Percentiles rank a stretch among this genome's conserved stretches.
Evolutionary conservation across 2,113 vertebrate species (phyloP).

Genomic region (Thunnus thynnus): DNA sequence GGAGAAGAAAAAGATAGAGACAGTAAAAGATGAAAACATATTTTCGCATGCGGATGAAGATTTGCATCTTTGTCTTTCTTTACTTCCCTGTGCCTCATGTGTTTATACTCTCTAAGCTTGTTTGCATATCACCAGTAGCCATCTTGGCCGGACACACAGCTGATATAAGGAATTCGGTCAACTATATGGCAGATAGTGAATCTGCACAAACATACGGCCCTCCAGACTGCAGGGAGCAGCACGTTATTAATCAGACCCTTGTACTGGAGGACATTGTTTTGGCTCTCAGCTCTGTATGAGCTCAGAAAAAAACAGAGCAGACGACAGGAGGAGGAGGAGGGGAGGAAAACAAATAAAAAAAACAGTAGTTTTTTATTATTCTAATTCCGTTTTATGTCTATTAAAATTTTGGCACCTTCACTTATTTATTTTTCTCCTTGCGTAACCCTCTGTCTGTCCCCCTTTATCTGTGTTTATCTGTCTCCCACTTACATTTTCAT

Average conservation of each 20-base stretch:
- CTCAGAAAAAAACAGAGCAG: conserved; percentile 3
- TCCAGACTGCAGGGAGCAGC: conserved; percentile 37
- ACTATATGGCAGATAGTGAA: conserved; percentile 52
- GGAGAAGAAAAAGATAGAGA: conserved; percentile 26
- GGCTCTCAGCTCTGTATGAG: conserved; percentile 18
- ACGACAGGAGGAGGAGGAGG: conserved; percentile 1
- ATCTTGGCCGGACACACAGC: conserved; percentile 26
- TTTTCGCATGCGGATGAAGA: conserved; percentile 20
- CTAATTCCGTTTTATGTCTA: conserved; percentile 3
- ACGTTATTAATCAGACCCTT: conserved; percentile 45
- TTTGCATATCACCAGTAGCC: conserved; percentile 52
- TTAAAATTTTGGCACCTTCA: conserved; percentile 19
- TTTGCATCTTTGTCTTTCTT: conserved; percentile 26
- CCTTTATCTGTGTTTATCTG: conserved; percentile 55
- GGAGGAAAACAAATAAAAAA: background rate
- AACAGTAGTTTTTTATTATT: conserved; percentile 20
- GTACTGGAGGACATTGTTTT: conserved; percentile 49
- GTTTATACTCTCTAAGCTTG: conserved; percentile 31
- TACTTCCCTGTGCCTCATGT: conserved; percentile 17
- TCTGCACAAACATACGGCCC: conserved; percentile 35
- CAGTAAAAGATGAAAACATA: conserved; percentile 26
- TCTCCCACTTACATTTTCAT: conserved; percentile 52
- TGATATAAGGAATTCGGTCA: conserved; percentile 56
- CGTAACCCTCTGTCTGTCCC: conserved; percentile 39
- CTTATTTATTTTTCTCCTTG: conserved; percentile 32